These are phyloP conservation scores for Hyperoplus immaculatus DNA, from an alignment of 2,797 vertebrate species.

Conservation along the genomic window DNA sequence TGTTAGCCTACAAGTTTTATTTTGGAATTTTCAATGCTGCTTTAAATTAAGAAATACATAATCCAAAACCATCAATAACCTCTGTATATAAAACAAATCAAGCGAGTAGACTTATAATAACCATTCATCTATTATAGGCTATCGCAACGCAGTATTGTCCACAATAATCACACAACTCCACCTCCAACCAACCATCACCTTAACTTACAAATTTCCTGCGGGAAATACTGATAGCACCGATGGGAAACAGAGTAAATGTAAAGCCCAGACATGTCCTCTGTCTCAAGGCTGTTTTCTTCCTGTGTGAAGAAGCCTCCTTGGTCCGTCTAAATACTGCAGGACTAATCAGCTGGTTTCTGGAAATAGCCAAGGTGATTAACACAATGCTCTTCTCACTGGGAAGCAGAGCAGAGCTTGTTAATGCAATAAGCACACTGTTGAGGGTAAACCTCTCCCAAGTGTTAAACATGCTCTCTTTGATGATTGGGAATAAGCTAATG, in stretches of 20 bases:
- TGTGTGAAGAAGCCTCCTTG: constrained; percentile 55
- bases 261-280: constrained; percentile 32
- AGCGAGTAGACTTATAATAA: too few species aligned
- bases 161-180: too few species aligned
- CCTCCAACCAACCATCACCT: too few species aligned
- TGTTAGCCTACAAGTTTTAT: too few species aligned
- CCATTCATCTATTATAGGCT: too few species aligned
- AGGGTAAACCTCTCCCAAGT: constrained; percentile 23
- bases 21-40: too few species aligned
- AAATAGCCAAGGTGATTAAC: constrained; percentile 81
- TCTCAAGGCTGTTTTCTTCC: constrained; percentile 51
- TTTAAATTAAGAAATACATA: too few species aligned
- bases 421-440: constrained; percentile 57
- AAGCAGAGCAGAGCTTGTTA: constrained; percentile 57
- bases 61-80: too few species aligned
- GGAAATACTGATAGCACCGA: background rate
- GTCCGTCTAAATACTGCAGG: constrained; percentile 76
- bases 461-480: constrained; percentile 14
- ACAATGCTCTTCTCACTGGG: constrained; percentile 42
- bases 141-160: too few species aligned
- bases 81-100: too few species aligned
- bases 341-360: constrained; percentile 75
- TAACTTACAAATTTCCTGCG: too few species aligned
- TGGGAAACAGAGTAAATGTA: background rate
- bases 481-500: constrained; percentile 2